A percentile compares a stretch with the other conserved stretches of the same genome.
phyloP scores from a whole-genome alignment of 1,140 invertebrate species.

The Yoshiicerus persimilis region DNA sequence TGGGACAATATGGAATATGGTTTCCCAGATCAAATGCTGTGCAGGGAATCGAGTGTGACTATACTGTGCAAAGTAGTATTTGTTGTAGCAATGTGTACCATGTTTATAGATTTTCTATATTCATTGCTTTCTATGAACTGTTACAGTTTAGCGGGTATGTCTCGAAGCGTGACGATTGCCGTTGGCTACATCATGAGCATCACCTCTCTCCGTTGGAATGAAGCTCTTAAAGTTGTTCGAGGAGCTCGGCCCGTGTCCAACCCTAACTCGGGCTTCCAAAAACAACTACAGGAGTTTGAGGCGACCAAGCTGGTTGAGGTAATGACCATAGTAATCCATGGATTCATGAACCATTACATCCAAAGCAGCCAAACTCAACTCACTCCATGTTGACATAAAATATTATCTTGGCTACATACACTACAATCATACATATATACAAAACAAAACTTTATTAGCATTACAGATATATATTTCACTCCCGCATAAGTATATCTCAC shows the following conservation, averaged over 20 bases:
- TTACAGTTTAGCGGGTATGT: conserved; percentile 88
- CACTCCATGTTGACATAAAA: not conserved
- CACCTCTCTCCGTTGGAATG: conserved; percentile 86
- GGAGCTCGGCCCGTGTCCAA: conserved; percentile 87
- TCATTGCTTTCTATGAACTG: not conserved
- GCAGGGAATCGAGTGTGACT: not conserved
- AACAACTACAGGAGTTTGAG: conserved; percentile 91
- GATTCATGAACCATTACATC: not conserved
- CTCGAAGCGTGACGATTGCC: conserved; percentile 89
- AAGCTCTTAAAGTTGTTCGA: conserved; percentile 87
- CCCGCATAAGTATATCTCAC: no score
- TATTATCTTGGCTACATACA: not conserved
- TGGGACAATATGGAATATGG: not conserved
- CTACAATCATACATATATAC: not conserved
- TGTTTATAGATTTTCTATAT: not conserved
- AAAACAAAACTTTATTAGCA: no score
- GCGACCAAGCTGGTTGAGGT: conserved; percentile 76
- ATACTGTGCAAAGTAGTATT: not conserved
- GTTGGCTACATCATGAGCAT: conserved; percentile 95
- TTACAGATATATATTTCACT: no score
- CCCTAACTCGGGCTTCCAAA: conserved; percentile 93
- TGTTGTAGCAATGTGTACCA: not conserved
- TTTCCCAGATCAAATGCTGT: not conserved
- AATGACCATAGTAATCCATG: conserved; percentile 40
- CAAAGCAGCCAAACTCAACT: not conserved